A percentile compares a stretch with the other conserved stretches of the same genome.
Evolutionary conservation across 2,797 vertebrate species (phyloP).

Genomic region (Lutjanus argentimaculatus): DNA sequence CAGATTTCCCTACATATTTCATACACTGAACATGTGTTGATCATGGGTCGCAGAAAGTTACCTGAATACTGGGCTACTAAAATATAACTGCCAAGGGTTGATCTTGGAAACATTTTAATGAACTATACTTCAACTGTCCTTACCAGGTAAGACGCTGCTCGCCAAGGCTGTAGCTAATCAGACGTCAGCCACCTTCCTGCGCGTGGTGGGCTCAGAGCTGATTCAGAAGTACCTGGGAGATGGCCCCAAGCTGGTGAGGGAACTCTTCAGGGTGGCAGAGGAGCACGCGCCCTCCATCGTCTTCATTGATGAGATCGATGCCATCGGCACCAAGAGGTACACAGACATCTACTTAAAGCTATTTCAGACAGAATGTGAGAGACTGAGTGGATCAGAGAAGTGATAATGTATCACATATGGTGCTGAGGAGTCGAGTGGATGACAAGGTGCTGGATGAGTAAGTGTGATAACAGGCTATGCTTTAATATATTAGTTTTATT

Average conservation of each 20-base stretch:
- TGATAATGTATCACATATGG: background rate
- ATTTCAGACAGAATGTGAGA: background rate
- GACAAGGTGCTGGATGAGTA: slow-evolving; percentile 25
- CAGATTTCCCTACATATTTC: too few relatives aligned
- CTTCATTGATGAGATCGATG: slow-evolving; percentile 97
- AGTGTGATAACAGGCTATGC: background rate
- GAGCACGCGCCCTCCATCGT: slow-evolving; percentile 96
- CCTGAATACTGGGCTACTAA: background rate
- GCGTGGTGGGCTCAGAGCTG: slow-evolving; percentile 96
- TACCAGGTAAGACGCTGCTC: slow-evolving; percentile 94
- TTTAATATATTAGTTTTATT: slow-evolving; percentile 1
- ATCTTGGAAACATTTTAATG: background rate
- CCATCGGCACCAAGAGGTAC: slow-evolving; percentile 97
- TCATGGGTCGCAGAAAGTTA: background rate
- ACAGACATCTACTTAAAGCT: background rate
- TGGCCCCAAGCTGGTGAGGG: slow-evolving; percentile 94
- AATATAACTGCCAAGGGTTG: background rate
- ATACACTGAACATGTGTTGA: too few relatives aligned
- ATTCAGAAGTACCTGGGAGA: slow-evolving; percentile 98
- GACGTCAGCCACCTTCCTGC: slow-evolving; percentile 95
- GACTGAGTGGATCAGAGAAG: background rate
- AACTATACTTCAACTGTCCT: background rate
- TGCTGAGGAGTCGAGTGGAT: background rate
- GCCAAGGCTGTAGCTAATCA: slow-evolving; percentile 99
- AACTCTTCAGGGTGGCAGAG: slow-evolving; percentile 95